These are phyloP conservation scores for Ceratina japonica DNA, from an alignment of 1,140 invertebrate genomes.

Conservation along the genomic window DNA sequence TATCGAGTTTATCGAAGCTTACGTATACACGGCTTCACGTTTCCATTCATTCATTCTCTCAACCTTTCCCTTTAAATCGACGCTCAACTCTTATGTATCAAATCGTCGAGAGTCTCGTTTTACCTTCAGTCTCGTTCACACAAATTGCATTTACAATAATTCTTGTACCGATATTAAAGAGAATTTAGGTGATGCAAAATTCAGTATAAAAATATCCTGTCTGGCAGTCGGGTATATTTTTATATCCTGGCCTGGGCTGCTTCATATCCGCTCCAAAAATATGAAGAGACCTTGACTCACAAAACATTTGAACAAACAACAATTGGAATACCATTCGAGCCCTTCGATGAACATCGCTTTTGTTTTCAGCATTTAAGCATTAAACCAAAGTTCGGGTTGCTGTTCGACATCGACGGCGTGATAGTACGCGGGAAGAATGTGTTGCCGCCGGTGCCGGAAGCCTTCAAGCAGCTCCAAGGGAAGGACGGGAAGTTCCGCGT, in stretches of 20 bases:
- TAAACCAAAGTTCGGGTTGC: slow-evolving; percentile 82
- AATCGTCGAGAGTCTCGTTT: no score
- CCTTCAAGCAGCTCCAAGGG: slow-evolving; percentile 81
- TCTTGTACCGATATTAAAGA: neutral
- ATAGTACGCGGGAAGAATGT: slow-evolving; percentile 84
- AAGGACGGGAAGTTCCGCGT: slow-evolving; percentile 82
- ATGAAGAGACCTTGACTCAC: slow-evolving; percentile 15
- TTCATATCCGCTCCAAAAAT: slow-evolving; percentile 25
- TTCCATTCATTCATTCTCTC: no score
- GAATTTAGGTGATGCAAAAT: slow-evolving; percentile 10
- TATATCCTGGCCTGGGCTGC: slow-evolving; percentile 32
- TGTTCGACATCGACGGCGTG: slow-evolving; percentile 89
- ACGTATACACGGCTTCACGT: no score
- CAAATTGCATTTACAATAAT: no score
- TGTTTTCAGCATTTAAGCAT: slow-evolving; percentile 69
- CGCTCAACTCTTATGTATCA: no score
- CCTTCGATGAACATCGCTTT: neutral
- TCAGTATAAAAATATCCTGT: slow-evolving; percentile 52
- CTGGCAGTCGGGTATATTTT: slow-evolving; percentile 44
- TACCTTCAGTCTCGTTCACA: no score
- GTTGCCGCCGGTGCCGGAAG: slow-evolving; percentile 82
- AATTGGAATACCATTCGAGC: neutral
- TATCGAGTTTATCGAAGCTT: no score
- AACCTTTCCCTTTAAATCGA: no score
- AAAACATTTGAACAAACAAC: neutral